Evolutionary conservation across 2,797 vertebrate species (phyloP), one percentile per base, ranked within the genome.

Genomic region (Allobates femoralis): DNA sequence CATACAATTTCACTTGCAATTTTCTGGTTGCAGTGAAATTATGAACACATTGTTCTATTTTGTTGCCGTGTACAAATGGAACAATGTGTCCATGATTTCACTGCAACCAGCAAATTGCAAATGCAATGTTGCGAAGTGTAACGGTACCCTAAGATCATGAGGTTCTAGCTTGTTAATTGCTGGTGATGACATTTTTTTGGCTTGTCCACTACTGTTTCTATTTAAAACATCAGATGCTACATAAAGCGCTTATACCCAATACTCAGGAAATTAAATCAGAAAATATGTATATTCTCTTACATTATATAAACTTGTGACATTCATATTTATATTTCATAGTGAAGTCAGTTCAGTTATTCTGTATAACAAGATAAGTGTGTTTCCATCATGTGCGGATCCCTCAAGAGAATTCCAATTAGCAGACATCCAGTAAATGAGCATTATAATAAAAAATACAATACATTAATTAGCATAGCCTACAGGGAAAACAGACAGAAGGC

Each of bases 371-470:
- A 64, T 28, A 37, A 73, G 21, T 67, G 15, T 81, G 12, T 46
- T 50, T 51, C 67, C 62, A 51, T 50, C 8, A 23, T 81, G 15
- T 53, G 41, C 5, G 18, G 28, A 51, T 50, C 41, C 28, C 79
- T 67, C 79, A 12, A 51, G 41, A 67, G 79, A 14, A 15, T 53
- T 50, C 62, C 62, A 81, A 81, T 81, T 81, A 81, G 60, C 58
- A 64, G 79, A 11, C 28, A 58, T 34, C 51, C 62, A 32, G 79
- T 81, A 81, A 81, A 51, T 53, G 41, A 81, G 64, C 79, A 67
- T 67, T 58, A 51, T 67, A 41, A 81, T 62, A 67, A 81, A 51
- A 81, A 51, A 51, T 66, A 64, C 46, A 81, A 67, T 81, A 41
- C 21, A 62, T 81, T 66, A 30, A 66, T 81, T 67, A 81, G 37